phyloP scores from a whole-genome alignment of 2,888 invertebrate genomes.

The Carabus problematicus region DNA sequence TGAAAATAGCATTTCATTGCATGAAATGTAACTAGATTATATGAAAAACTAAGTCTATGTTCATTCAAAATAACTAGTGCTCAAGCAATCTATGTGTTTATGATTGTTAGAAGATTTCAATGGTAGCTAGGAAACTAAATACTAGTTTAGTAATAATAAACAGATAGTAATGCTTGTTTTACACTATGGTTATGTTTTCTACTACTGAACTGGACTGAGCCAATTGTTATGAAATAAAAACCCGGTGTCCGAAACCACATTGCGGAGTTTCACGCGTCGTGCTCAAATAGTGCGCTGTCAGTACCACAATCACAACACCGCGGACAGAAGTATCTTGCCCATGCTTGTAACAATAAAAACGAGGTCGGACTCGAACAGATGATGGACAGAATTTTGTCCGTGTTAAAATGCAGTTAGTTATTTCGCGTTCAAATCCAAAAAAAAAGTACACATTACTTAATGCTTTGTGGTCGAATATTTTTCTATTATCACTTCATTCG shows the following conservation, averaged over 20 bases:
- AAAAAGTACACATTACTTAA: conserved; percentile 36
- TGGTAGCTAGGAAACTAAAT: no score
- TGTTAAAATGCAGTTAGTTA: conserved; percentile 22
- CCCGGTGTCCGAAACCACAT: conserved; percentile 23
- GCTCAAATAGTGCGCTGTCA: conserved; percentile 29
- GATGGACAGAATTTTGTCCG: conserved; percentile 24
- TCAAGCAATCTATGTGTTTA: no score
- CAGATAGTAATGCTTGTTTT: no score
- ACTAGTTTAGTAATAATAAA: no score
- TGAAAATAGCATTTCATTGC: no score
- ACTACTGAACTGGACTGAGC: conserved; percentile 9
- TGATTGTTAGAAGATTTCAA: no score
- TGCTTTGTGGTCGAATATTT: conserved; percentile 31
- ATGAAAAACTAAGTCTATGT: no score
- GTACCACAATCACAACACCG: conserved; percentile 17
- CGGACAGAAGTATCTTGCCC: conserved; percentile 9
- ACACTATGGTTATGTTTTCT: no score
- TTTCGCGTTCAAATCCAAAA: conserved; percentile 19
- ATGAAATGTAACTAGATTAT: no score
- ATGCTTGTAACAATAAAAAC: background rate
- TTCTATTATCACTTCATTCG: background rate
- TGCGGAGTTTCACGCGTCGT: conserved; percentile 32
- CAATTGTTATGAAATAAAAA: conserved; percentile 35
- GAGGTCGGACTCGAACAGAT: background rate
- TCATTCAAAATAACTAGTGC: no score